These are phyloP conservation scores for Eristalis intricaria DNA, from an alignment of 2,888 invertebrate species.

Conservation along the genomic window DNA sequence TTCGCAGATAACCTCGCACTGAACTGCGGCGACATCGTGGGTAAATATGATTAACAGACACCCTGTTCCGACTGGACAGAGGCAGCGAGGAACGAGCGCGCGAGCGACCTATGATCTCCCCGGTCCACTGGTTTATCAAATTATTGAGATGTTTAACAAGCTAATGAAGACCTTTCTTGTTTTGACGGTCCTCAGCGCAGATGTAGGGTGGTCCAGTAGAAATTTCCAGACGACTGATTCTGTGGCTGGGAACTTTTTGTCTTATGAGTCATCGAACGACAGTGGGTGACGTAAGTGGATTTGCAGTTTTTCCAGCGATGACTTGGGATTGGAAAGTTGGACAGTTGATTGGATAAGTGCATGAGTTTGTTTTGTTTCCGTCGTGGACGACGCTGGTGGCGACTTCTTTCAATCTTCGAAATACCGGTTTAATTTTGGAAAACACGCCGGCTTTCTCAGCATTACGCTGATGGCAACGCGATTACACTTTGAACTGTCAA, in stretches of 20 bases:
- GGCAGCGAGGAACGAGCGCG: not conserved
- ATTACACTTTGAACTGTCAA: no score
- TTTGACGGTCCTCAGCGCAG: not conserved
- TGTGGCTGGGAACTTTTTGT: not conserved
- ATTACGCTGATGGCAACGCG: no score
- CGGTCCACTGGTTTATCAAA: constrained; percentile 39
- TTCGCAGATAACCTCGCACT: constrained; percentile 38
- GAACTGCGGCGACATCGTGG: constrained; percentile 43
- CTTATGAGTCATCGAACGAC: not conserved
- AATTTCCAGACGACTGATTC: not conserved
- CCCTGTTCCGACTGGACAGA: constrained; percentile 22
- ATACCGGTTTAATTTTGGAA: no score
- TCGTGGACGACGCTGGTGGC: no score
- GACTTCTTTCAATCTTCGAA: no score
- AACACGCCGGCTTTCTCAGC: no score
- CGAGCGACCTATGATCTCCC: constrained; percentile 37
- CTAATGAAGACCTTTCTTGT: constrained; percentile 6
- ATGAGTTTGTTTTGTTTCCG: no score
- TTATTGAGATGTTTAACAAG: constrained; percentile 36
- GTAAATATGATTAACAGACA: constrained; percentile 49
- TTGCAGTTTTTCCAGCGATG: no score
- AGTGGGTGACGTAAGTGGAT: not conserved
- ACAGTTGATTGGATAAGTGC: no score
- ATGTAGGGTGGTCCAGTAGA: not conserved
- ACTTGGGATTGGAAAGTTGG: no score